phyloP scores from a whole-genome alignment of 2,113 vertebrate species.

The Gallinago undulata region DNA sequence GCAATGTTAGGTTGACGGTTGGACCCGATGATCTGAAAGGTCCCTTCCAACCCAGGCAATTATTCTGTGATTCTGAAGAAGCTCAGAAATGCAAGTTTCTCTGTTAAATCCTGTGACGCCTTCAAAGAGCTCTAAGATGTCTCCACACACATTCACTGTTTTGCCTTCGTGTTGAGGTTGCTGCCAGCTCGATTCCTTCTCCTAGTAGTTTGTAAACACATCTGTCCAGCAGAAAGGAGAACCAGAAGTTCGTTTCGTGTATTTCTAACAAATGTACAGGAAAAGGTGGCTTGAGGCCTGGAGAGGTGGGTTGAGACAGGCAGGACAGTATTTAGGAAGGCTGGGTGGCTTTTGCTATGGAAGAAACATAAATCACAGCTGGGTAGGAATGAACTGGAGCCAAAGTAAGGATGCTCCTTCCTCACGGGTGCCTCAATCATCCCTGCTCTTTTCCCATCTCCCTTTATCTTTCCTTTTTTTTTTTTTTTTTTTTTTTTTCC shows the following conservation, averaged over 20 bases:
- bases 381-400: not conserved
- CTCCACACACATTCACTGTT: rapidly evolving
- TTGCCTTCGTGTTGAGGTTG: not conserved
- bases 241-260: not conserved
- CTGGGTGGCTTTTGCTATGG: not conserved
- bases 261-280: not conserved
- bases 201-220: not conserved
- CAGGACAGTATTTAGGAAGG: not conserved
- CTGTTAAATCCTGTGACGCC: not conserved
- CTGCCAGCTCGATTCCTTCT: not conserved
- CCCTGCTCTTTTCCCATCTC: not conserved
- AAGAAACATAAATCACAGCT: not conserved
- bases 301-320: not conserved
- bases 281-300: not conserved
- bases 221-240: not conserved
- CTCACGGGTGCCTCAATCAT: not conserved
- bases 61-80: not conserved
- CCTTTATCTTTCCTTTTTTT: not conserved
- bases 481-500: not conserved
- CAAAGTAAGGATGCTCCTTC: not conserved
- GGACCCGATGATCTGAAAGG: too few species aligned
- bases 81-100: not conserved
- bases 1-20: too few species aligned
- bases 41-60: too few species aligned
- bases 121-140: not conserved